These are phyloP conservation scores for Phaetusa simplex DNA, from an alignment of 2,113 vertebrate genomes.

Conservation along the genomic window DNA sequence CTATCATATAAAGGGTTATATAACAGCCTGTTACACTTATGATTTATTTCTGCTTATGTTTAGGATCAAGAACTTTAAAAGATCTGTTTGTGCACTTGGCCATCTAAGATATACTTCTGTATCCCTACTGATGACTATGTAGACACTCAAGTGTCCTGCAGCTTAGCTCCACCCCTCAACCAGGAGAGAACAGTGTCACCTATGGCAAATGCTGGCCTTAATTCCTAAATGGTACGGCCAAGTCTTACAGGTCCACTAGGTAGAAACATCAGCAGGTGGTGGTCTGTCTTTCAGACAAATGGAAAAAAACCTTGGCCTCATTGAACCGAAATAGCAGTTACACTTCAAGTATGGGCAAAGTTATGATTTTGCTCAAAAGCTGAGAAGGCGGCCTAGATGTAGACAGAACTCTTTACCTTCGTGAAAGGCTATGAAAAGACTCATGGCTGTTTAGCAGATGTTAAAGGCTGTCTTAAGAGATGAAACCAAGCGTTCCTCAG, in stretches of 20 bases:
- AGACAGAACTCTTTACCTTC: background rate
- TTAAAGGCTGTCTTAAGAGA: background rate
- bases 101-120: background rate
- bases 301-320: background rate
- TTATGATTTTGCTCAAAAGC: background rate
- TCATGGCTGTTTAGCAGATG: background rate
- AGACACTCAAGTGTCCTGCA: background rate
- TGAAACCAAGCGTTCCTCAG: background rate
- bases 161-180: background rate
- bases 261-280: background rate
- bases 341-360: background rate
- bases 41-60: background rate
- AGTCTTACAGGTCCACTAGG: background rate
- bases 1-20: background rate
- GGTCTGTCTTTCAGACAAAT: background rate
- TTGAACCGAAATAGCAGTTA: background rate
- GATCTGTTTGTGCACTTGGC: background rate
- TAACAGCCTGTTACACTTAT: background rate
- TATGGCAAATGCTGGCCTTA: background rate
- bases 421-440: background rate
- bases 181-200: background rate
- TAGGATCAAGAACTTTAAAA: background rate
- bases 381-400: fast-evolving
- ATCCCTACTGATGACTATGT: background rate
- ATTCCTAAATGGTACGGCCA: background rate